Evolutionary conservation across 2,113 vertebrate genomes (phyloP).

Genomic region (Hiodon tergisus): DNA sequence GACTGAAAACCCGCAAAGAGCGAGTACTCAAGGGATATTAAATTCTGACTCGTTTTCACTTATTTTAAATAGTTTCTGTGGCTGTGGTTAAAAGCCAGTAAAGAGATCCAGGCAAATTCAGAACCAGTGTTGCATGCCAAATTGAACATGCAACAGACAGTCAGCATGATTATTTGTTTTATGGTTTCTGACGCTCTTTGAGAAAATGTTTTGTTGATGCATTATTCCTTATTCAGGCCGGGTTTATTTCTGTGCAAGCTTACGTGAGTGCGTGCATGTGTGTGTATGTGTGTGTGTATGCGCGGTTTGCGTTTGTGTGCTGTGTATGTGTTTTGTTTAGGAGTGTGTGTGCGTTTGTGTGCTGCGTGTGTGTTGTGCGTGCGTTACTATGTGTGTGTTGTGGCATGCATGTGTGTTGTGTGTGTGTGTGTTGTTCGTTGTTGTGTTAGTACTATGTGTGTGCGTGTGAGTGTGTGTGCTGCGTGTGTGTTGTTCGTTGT

Average conservation of each 20-base stretch:
- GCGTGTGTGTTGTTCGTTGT: neutral
- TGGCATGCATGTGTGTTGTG: neutral
- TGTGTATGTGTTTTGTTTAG: neutral
- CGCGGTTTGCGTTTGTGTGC: constrained; percentile 26
- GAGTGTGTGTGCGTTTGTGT: neutral
- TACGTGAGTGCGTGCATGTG: constrained; percentile 13
- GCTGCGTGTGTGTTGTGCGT: neutral
- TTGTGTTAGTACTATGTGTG: constrained; percentile 23
- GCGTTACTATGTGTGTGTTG: neutral
- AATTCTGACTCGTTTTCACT: constrained; percentile 14
- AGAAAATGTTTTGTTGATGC: constrained; percentile 6
- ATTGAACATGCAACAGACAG: constrained; percentile 1
- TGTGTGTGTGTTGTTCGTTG: neutral
- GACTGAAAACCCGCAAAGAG: neutral
- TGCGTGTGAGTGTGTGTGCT: constrained; percentile 8
- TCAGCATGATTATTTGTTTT: neutral
- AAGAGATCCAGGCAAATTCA: constrained; percentile 6
- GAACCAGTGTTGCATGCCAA: constrained; percentile 31
- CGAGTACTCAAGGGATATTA: constrained; percentile 9
- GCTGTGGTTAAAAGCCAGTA: constrained; percentile 9
- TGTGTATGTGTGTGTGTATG: constrained; percentile 17
- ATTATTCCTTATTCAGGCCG: neutral
- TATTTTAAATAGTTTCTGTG: constrained; percentile 16
- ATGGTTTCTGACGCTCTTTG: neutral
- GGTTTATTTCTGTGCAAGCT: neutral